Evolutionary conservation across 2,888 invertebrate species (phyloP).

Genomic region (Geotrupes spiniger): DNA sequence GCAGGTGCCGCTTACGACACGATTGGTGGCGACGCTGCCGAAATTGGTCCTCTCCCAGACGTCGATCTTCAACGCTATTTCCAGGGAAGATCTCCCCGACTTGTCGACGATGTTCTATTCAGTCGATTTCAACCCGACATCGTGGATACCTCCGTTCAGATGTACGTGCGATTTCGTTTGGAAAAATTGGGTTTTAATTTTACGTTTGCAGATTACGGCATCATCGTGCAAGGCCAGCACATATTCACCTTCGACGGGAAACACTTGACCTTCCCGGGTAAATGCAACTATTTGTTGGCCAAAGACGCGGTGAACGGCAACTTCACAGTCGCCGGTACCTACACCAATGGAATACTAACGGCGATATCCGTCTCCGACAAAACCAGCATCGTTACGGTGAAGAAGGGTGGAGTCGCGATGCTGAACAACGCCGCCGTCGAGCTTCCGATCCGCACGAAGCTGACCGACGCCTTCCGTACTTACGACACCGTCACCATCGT

Average conservation of each 20-base stretch:
- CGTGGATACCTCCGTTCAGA: conserved; percentile 64
- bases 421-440: conserved; percentile 67
- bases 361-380: conserved; percentile 69
- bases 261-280: conserved; percentile 75
- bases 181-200: neutral
- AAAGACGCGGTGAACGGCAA: conserved; percentile 83
- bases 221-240: conserved; percentile 76
- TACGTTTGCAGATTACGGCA: conserved; percentile 61
- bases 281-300: conserved; percentile 79
- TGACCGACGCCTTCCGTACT: conserved; percentile 62
- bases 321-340: conserved; percentile 76
- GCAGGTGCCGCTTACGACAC: conserved; percentile 10
- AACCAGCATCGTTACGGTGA: conserved; percentile 57
- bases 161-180: conserved; percentile 55
- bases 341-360: conserved; percentile 66
- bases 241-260: conserved; percentile 86
- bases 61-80: conserved; percentile 60
- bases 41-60: conserved; percentile 57
- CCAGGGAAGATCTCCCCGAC: conserved; percentile 60
- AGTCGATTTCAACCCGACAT: conserved; percentile 53
- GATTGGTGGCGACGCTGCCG: conserved; percentile 49
- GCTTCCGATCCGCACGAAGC: conserved; percentile 62
- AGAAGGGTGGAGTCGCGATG: conserved; percentile 58
- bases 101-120: conserved; percentile 55
- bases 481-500: conserved; percentile 58